A percentile compares a stretch with the other conserved stretches of the same genome.
These are phyloP conservation scores for Colius striatus DNA, from an alignment of 2,113 vertebrate species.

Conservation along the genomic window DNA sequence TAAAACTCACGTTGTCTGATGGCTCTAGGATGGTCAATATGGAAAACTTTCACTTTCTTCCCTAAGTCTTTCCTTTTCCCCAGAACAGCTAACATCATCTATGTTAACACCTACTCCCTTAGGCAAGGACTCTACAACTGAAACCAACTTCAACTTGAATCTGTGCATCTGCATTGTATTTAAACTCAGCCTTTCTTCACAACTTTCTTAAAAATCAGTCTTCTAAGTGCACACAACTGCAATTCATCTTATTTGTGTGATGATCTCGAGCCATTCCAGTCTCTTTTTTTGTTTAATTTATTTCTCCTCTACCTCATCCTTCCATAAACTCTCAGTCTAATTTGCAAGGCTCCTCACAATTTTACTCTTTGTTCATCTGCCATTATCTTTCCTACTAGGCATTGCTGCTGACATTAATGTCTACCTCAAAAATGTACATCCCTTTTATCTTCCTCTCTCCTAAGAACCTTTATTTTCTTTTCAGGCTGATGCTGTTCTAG, in stretches of 20 bases:
- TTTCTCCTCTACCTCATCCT: neutral
- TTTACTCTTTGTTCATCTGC: neutral
- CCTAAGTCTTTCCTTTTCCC: neutral
- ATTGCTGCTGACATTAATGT: neutral
- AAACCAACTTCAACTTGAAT: neutral
- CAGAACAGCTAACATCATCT: neutral
- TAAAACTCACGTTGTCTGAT: neutral
- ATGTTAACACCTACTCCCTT: fast-evolving
- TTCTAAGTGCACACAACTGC: neutral
- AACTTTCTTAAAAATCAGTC: neutral
- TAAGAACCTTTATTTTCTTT: neutral
- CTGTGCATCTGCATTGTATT: neutral
- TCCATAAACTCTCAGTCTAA: neutral
- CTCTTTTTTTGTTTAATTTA: neutral
- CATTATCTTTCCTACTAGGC: neutral
- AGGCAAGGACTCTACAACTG: neutral
- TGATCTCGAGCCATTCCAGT: neutral
- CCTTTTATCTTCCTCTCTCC: neutral
- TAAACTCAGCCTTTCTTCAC: neutral
- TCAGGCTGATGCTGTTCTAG: neutral
- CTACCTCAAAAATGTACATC: neutral
- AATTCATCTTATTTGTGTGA: neutral
- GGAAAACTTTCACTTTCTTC: too few species aligned
- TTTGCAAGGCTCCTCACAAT: neutral
- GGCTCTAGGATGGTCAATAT: neutral